phyloP scores from a whole-genome alignment of 1,140 invertebrate genomes.

The Rhopalosiphum padi region DNA sequence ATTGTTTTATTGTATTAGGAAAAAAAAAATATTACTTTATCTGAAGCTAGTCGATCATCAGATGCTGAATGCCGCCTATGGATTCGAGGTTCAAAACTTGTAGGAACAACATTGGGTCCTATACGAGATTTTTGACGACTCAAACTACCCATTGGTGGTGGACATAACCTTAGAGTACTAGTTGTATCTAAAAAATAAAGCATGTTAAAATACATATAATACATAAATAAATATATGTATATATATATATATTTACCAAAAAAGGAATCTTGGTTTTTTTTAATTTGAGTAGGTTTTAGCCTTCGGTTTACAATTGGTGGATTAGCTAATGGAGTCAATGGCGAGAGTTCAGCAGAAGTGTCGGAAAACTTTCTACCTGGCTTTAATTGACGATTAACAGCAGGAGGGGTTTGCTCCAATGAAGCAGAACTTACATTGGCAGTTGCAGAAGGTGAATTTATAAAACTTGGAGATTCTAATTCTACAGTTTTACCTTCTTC shows the following conservation, averaged over 20 bases:
- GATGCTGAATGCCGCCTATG: slow-evolving; percentile 58
- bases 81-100: slow-evolving; percentile 47
- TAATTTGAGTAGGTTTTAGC: slow-evolving; percentile 64
- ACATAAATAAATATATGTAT: background rate
- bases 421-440: slow-evolving; percentile 45
- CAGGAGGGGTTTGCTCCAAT: slow-evolving; percentile 70
- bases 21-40: slow-evolving; percentile 39
- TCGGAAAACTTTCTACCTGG: slow-evolving; percentile 73
- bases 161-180: slow-evolving; percentile 59
- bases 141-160: slow-evolving; percentile 61
- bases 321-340: slow-evolving; percentile 62
- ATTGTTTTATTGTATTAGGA: background rate
- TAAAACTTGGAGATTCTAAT: slow-evolving; percentile 68
- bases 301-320: slow-evolving; percentile 68
- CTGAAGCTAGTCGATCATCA: slow-evolving; percentile 55
- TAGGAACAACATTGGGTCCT: slow-evolving; percentile 63
- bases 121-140: slow-evolving; percentile 61
- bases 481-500: slow-evolving; percentile 60
- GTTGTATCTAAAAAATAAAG: slow-evolving; percentile 27
- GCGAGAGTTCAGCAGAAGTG: slow-evolving; percentile 62
- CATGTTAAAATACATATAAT: background rate
- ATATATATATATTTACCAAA: slow-evolving; percentile 33
- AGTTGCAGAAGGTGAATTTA: slow-evolving; percentile 62
- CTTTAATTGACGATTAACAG: slow-evolving; percentile 80
- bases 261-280: slow-evolving; percentile 44